Evolutionary conservation across 1,140 invertebrate genomes (phyloP).

Genomic region (Aphis craccivora): DNA sequence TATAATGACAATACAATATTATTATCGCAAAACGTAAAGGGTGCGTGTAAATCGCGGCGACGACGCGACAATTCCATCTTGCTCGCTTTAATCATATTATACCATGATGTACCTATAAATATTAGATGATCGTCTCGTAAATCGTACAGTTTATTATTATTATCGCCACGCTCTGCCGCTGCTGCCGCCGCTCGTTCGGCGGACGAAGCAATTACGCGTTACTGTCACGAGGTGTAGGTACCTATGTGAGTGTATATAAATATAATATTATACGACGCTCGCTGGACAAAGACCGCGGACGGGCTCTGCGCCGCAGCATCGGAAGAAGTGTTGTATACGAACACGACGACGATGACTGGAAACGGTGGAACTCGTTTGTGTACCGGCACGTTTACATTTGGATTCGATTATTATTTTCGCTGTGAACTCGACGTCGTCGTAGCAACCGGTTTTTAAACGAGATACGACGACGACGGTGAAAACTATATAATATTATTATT

Average conservation of each 20-base stretch:
- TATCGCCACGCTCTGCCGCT: neutral
- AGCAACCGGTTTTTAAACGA: slow-evolving; percentile 38
- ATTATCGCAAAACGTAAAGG: too few relatives aligned
- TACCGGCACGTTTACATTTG: slow-evolving; percentile 13
- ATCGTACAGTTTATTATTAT: slow-evolving; percentile 20
- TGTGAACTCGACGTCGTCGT: neutral
- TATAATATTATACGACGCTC: neutral
- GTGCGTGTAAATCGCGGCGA: neutral
- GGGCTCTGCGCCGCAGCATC: too few relatives aligned
- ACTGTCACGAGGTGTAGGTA: neutral
- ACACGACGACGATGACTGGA: slow-evolving; percentile 9
- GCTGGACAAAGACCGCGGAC: neutral
- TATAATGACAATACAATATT: too few relatives aligned
- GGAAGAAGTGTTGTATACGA: neutral
- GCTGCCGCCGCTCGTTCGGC: neutral
- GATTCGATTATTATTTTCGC: slow-evolving; percentile 47
- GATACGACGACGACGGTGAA: neutral
- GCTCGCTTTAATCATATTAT: neutral
- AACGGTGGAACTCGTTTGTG: slow-evolving; percentile 4
- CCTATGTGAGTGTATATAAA: too few relatives aligned
- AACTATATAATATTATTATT: slow-evolving; percentile 9
- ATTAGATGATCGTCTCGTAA: slow-evolving; percentile 43
- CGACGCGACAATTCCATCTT: neutral
- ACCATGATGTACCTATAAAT: neutral
- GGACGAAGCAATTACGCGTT: slow-evolving; percentile 39